Evolutionary conservation across 2,113 vertebrate species (phyloP).

Genomic region (Leptobrachium ailaonicum): DNA sequence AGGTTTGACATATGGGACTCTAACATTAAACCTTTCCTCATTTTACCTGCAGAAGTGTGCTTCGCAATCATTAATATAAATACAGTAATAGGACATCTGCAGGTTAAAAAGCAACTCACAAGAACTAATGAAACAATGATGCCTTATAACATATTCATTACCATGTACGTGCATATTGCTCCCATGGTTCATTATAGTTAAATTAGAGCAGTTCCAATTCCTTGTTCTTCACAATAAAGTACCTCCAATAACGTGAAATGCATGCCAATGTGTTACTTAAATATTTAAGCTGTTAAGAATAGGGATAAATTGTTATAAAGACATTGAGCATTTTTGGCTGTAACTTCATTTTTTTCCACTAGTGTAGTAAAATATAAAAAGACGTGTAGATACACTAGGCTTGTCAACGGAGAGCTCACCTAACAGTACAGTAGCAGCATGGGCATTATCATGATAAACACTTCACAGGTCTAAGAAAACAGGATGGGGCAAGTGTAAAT

Average conservation of each 20-base stretch:
- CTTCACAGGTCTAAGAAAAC: conserved; percentile 28
- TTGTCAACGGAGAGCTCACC: conserved; percentile 15
- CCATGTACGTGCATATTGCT: conserved; percentile 1
- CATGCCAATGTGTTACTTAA: conserved; percentile 29
- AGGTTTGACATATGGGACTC: too few relatives aligned
- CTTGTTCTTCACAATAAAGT: conserved; percentile 9
- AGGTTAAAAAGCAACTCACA: conserved; percentile 28
- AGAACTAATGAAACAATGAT: conserved; percentile 38
- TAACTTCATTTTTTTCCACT: too few relatives aligned
- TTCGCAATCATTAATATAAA: conserved; percentile 6
- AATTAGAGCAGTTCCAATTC: conserved; percentile 20
- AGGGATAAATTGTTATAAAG: conserved; percentile 10
- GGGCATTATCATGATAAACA: conserved; percentile 19
- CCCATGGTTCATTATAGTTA: conserved; percentile 32
- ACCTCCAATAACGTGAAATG: not conserved
- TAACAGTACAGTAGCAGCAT: conserved; percentile 34
- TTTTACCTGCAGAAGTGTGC: not conserved
- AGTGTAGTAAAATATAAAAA: conserved; percentile 14
- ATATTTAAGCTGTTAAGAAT: conserved; percentile 34
- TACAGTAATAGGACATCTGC: not conserved
- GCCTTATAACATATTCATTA: conserved; percentile 38
- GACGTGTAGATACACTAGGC: conserved; percentile 4
- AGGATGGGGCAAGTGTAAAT: not conserved
- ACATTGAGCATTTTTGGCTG: not conserved
- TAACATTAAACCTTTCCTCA: conserved; percentile 18